A percentile compares a stretch with the other conserved stretches of the same genome.
These are phyloP conservation scores for Himalopsyche anomala DNA, from an alignment of 2,888 invertebrate species.

Conservation along the genomic window DNA sequence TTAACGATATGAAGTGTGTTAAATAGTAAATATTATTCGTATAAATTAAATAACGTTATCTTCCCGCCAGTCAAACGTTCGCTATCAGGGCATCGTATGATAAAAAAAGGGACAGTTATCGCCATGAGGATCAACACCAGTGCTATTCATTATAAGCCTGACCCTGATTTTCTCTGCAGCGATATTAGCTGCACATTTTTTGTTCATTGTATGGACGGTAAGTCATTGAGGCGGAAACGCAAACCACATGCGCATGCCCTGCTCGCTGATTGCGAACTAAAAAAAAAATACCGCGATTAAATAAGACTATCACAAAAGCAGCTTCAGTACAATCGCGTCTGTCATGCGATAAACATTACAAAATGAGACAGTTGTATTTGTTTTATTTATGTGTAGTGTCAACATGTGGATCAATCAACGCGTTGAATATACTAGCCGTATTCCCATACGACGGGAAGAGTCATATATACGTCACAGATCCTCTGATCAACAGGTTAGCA, in stretches of 20 bases:
- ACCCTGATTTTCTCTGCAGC: no score
- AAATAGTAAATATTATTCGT: no score
- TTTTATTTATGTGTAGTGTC: conserved; percentile 15
- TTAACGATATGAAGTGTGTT: no score
- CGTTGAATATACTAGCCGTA: conserved; percentile 74
- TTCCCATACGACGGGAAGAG: conserved; percentile 75
- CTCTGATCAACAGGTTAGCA: conserved; percentile 75
- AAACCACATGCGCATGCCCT: not conserved
- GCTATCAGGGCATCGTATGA: no score
- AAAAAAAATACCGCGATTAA: conserved; percentile 19
- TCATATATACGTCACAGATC: conserved; percentile 76
- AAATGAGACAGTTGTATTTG: conserved; percentile 17
- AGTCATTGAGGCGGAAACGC: not conserved
- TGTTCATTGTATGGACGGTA: not conserved
- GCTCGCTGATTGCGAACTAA: not conserved
- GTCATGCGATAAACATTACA: not conserved
- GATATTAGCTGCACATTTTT: not conserved
- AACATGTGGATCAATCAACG: conserved; percentile 43
- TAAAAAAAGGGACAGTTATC: no score
- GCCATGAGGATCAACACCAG: no score
- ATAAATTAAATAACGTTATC: no score
- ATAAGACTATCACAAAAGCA: not conserved
- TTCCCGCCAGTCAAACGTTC: no score
- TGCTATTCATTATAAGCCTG: no score
- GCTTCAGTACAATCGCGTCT: conserved; percentile 37